These are phyloP conservation scores for Phalacrocorax carbo DNA, from an alignment of 2,113 vertebrate species.

Conservation along the genomic window DNA sequence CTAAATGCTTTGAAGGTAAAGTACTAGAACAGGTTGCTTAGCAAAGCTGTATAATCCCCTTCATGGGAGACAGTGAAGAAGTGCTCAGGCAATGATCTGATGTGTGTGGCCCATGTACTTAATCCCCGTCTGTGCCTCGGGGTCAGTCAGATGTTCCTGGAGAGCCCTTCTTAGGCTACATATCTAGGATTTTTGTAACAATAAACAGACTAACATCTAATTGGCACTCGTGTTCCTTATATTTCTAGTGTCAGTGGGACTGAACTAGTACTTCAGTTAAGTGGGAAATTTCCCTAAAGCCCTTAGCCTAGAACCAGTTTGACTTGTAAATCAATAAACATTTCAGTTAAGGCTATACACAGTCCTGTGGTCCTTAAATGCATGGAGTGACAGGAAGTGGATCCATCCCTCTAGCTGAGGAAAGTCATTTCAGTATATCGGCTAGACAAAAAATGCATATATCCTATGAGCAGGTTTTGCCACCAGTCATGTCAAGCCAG, in stretches of 20 bases:
- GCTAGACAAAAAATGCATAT: background rate
- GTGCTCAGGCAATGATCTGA: background rate
- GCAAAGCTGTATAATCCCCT: background rate
- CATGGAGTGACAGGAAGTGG: background rate
- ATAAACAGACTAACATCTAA: background rate
- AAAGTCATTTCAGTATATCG: background rate
- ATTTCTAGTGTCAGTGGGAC: background rate
- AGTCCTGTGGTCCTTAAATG: background rate
- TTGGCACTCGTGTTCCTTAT: background rate
- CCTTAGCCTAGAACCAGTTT: background rate
- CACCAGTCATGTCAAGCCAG: background rate
- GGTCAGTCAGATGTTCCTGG: background rate
- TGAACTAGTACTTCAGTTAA: background rate
- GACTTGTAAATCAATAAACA: background rate
- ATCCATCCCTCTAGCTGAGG: background rate
- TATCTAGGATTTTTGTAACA: background rate
- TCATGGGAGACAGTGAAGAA: background rate
- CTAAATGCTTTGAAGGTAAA: background rate
- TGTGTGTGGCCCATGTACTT: background rate
- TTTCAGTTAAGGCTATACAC: background rate
- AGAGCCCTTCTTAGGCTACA: background rate
- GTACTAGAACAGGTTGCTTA: background rate
- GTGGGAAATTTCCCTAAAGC: background rate
- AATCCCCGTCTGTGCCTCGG: fast-evolving
- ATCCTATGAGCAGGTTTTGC: background rate